phyloP scores from a whole-genome alignment of 2,888 invertebrate species.

The Pyrrhosoma nymphula region DNA sequence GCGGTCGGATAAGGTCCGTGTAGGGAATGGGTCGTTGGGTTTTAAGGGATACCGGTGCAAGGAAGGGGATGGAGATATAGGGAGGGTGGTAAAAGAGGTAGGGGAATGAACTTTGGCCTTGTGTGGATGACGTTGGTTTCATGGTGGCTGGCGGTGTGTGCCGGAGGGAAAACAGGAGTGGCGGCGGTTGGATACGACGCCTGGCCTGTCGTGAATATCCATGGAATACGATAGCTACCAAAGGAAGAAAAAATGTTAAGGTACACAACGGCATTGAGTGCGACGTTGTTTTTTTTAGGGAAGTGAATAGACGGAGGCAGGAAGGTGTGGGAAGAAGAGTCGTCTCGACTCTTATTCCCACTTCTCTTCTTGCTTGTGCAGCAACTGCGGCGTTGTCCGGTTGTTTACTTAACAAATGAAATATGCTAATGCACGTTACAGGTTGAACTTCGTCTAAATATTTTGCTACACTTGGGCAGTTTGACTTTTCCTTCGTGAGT shows the following conservation, averaged over 20 bases:
- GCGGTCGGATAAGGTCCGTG: conserved; percentile 28
- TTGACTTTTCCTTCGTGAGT: no score
- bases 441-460: no score
- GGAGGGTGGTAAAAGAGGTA: background rate
- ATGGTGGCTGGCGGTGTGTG: background rate
- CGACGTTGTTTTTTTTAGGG: background rate
- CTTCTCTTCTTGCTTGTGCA: no score
- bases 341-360: no score
- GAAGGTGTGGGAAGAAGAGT: background rate
- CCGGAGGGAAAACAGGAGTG: background rate
- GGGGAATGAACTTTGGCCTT: background rate
- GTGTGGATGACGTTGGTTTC: background rate
- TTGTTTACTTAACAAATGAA: background rate
- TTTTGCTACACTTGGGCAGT: no score
- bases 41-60: conserved; percentile 17
- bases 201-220: conserved; percentile 23
- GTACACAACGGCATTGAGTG: background rate
- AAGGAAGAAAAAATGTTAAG: background rate
- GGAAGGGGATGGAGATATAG: background rate
- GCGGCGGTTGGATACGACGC: conserved; percentile 1
- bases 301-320: background rate
- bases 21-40: conserved; percentile 27
- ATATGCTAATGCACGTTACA: no score
- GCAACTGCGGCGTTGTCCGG: background rate
- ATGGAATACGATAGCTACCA: conserved; percentile 8